A percentile compares a stretch with the other conserved stretches of the same genome.
Conservation (phyloP, 2,113 vertebrate genomes). For the Phrynosoma platyrhinos region DNA sequence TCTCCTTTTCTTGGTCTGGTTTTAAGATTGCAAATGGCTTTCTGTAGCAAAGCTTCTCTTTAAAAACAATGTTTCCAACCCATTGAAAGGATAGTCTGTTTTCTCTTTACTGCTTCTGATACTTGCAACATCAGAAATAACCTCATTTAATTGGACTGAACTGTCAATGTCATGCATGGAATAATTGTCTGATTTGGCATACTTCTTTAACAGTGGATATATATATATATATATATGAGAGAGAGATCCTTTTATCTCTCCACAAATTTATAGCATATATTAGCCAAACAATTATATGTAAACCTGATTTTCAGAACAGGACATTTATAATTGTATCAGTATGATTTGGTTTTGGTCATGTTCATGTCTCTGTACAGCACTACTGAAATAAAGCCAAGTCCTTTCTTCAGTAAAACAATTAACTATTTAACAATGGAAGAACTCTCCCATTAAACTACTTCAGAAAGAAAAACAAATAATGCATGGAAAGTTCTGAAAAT, state of each 20-base stretch:
- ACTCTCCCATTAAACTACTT: neutral
- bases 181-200: constrained; percentile 55
- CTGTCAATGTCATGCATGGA: constrained; percentile 25
- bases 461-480: neutral
- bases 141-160: constrained; percentile 50
- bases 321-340: neutral
- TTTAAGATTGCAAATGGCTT: constrained; percentile 25
- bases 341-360: neutral
- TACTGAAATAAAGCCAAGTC: neutral
- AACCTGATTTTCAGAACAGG: neutral
- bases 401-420: neutral
- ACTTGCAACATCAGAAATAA: constrained; percentile 23
- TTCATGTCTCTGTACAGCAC: neutral
- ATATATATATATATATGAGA: neutral
- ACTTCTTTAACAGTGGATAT: constrained; percentile 47
- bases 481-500: neutral
- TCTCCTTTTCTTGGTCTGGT: constrained; percentile 43
- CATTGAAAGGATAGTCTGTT: constrained; percentile 13
- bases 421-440: neutral
- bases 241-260: neutral
- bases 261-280: neutral
- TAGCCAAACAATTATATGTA: neutral
- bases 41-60: constrained; percentile 28
- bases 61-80: constrained; percentile 37
- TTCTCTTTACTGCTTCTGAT: constrained; percentile 43